A percentile compares a stretch with the other conserved stretches of the same genome.
Conservation (phyloP, 2,888 invertebrate genomes). For the Biston betularia region DNA sequence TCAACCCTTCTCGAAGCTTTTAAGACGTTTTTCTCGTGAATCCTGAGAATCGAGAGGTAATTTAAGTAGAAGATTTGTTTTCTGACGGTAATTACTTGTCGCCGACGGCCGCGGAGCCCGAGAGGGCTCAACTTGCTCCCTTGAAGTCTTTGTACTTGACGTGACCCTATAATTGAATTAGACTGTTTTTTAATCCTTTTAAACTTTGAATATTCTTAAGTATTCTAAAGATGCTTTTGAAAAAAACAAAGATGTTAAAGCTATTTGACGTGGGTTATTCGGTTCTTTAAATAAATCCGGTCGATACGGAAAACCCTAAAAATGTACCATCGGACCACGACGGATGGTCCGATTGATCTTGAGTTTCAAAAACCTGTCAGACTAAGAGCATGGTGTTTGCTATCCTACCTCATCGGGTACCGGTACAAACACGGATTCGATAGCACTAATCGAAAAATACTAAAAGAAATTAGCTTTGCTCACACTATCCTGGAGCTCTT, state of each 20-base stretch:
- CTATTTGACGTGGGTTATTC: background rate
- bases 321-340: conserved; percentile 13
- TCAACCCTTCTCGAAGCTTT: conserved; percentile 26
- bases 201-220: conserved; percentile 18
- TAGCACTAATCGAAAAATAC: no score
- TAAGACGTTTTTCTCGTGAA: conserved; percentile 32
- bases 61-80: conserved; percentile 57
- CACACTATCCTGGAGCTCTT: no score
- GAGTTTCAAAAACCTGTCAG: background rate
- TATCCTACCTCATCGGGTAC: no score
- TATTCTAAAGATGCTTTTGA: conserved; percentile 1
- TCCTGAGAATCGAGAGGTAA: conserved; percentile 52
- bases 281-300: conserved; percentile 15
- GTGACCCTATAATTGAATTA: conserved; percentile 43
- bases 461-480: no score
- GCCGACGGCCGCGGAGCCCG: conserved; percentile 44
- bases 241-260: conserved; percentile 12
- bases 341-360: no score
- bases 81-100: conserved; percentile 48
- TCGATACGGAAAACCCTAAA: background rate
- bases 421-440: no score
- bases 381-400: no score
- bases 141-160: conserved; percentile 41
- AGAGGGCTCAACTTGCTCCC: conserved; percentile 39
- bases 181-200: conserved; percentile 36